phyloP scores from a whole-genome alignment of 2,113 vertebrate genomes.

The Columba janthina region DNA sequence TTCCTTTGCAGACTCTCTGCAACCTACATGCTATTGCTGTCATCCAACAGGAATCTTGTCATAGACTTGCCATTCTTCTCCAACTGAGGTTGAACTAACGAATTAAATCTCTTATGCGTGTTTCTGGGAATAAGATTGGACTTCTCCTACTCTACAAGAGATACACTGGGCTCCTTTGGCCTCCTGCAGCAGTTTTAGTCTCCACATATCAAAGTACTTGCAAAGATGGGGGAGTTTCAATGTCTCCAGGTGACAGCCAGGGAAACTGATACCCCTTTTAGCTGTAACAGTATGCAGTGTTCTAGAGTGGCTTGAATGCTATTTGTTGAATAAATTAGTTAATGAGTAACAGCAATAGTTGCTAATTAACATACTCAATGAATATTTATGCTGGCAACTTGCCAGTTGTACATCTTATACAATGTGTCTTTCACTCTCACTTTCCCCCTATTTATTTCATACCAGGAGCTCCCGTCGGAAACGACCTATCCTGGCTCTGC shows the following conservation, averaged over 20 bases:
- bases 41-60: not conserved
- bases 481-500: conserved; percentile 13
- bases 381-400: conserved; percentile 62
- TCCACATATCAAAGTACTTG: conserved; percentile 21
- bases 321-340: conserved; percentile 71
- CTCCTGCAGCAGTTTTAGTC: not conserved
- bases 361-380: conserved; percentile 69
- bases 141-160: not conserved
- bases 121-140: not conserved
- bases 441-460: conserved; percentile 61
- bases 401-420: conserved; percentile 57
- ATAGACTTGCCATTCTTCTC: not conserved
- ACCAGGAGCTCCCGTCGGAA: conserved; percentile 13
- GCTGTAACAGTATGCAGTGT: conserved; percentile 62
- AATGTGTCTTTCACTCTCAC: conserved; percentile 67
- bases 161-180: not conserved
- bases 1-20: not conserved
- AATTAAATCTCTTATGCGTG: not conserved
- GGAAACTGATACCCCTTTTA: conserved; percentile 59
- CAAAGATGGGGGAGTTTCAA: conserved; percentile 42
- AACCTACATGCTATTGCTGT: fast-evolving
- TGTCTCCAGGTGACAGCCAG: conserved; percentile 70
- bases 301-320: conserved; percentile 62
- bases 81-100: not conserved
- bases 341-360: conserved; percentile 69